Evolutionary conservation across 2,888 invertebrate genomes (phyloP).

Genomic region (Subacronicta megacephala): DNA sequence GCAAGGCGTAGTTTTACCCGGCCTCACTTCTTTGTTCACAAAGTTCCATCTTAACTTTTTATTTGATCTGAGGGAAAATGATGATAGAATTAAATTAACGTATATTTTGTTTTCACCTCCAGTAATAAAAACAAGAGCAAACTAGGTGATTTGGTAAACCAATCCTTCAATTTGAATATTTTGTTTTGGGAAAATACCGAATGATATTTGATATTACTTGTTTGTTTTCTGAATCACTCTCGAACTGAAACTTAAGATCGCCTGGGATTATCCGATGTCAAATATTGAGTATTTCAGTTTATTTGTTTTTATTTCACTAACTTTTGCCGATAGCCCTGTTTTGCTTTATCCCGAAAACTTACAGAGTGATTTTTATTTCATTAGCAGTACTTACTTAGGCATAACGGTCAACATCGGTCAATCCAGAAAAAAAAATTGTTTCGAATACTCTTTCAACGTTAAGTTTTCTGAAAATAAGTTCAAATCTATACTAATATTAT

Average conservation of each 20-base stretch:
- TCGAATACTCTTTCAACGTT: too few species aligned
- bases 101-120: background rate
- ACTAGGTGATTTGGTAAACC: conserved; percentile 23
- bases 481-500: too few species aligned
- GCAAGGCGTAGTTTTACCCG: too few species aligned
- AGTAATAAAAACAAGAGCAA: conserved; percentile 13
- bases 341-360: conserved; percentile 12
- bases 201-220: conserved; percentile 42
- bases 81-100: too few species aligned
- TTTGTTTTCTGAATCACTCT: conserved; percentile 40
- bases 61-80: too few species aligned
- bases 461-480: too few species aligned
- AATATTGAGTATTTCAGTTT: conserved; percentile 18
- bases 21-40: too few species aligned
- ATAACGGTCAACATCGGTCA: too few species aligned
- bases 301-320: background rate
- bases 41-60: too few species aligned
- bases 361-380: too few species aligned
- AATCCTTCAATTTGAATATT: conserved; percentile 39
- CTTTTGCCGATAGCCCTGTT: background rate
- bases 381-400: too few species aligned
- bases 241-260: conserved; percentile 46
- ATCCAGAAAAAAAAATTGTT: too few species aligned
- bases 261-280: conserved; percentile 43
- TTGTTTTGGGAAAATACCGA: conserved; percentile 24